Evolutionary conservation across 2,797 vertebrate species (phyloP), one percentile per base, ranked within the genome.

Genomic region (Melopsittacus undulatus): DNA sequence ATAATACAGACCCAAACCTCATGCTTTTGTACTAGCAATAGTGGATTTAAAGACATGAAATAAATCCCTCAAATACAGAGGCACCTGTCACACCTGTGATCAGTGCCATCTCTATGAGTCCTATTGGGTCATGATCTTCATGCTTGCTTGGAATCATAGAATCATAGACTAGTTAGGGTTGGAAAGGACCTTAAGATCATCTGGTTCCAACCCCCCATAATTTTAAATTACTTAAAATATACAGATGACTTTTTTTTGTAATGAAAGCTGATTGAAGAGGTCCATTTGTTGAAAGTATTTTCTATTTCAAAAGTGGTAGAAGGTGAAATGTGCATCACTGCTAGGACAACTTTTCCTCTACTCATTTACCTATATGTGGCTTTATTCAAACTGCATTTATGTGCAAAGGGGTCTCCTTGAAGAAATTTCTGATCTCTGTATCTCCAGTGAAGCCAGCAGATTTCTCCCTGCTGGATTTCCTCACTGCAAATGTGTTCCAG

Each of bases 231-330:
- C 13, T 68, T 81, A 42, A 91, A 78, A 68, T 22, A 34, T 8
- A 19, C 7, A 23, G n/a, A 9, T 27, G 22, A 54, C 22, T 51
- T 0, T 0, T 8, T 66, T 89, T 68, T 54, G 13, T 43, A 72
- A 61, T 2, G 3, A 46, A 46, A 80, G 7, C 9, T 1, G 0
- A 45, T 13, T 40, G 20, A 85, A 85, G 26, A 3, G 2, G 4
- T 64, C 24, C 24, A 23, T 36, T 40, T 87, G 8, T 77, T 87
- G 26, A 42, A 66, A 82, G 10, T 61, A 67, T n/a, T 74, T 87
- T 67, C 52, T 57, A 0, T 66, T 72, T 72, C 11, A 52, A 27
- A 64, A 74, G 43, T 85, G 32, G 7, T 49, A 23, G 27, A 63
- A 48, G 24, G n/a, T 29, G 13, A 63, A 89, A 80, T 45, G 11